Evolutionary conservation across 2,797 vertebrate genomes (phyloP).

Genomic region (Holocentrus rufus): DNA sequence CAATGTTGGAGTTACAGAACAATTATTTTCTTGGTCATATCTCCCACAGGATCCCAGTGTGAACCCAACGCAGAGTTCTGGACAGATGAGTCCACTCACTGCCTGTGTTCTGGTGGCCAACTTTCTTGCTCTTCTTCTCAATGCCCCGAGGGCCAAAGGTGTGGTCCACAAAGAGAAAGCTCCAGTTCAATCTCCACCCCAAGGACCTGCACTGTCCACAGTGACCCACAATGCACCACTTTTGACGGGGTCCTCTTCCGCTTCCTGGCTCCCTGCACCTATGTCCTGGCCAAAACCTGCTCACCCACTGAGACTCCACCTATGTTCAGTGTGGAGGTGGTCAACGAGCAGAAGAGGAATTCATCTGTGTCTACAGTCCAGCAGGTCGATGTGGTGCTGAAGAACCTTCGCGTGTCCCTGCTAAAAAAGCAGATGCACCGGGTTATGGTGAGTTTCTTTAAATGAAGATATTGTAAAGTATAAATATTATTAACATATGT

Average conservation of each 20-base stretch:
- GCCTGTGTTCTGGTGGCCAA: constrained; percentile 73
- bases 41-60: constrained; percentile 79
- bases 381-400: constrained; percentile 75
- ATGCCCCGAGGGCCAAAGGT: constrained; percentile 75
- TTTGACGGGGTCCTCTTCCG: constrained; percentile 83
- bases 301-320: constrained; percentile 66
- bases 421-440: constrained; percentile 70
- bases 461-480: not conserved
- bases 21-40: constrained; percentile 16
- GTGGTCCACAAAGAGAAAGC: constrained; percentile 62
- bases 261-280: constrained; percentile 85
- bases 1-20: constrained; percentile 18
- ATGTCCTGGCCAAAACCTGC: constrained; percentile 83
- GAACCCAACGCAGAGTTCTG: constrained; percentile 78
- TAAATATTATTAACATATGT: not conserved
- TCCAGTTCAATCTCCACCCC: constrained; percentile 52
- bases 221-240: constrained; percentile 82
- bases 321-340: constrained; percentile 83
- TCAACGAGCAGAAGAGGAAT: constrained; percentile 76
- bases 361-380: constrained; percentile 73
- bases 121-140: constrained; percentile 73
- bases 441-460: constrained; percentile 82
- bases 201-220: constrained; percentile 81
- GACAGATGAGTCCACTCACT: constrained; percentile 82
- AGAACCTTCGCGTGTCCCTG: constrained; percentile 74